Conservation (phyloP, 2,113 vertebrate species). For the Calonectris borealis region DNA sequence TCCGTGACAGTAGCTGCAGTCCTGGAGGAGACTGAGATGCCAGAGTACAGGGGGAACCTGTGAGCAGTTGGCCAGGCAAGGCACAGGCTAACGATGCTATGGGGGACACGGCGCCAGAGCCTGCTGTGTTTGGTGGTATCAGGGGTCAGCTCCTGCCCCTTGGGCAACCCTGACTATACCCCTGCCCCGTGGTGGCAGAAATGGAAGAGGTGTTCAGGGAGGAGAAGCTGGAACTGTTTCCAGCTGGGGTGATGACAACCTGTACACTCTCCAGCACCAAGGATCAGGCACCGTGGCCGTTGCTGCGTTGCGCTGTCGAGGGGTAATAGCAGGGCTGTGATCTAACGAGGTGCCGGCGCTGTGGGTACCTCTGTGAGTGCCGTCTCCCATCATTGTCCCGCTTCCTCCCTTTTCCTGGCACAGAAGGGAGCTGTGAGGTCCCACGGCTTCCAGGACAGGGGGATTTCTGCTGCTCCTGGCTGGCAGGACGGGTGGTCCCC, state of each 20-base stretch:
- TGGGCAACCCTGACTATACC: not conserved
- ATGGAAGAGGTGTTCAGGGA: not conserved
- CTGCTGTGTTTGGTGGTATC: not conserved
- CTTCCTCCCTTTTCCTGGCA: not conserved
- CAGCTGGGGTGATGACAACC: not conserved
- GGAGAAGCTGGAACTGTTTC: not conserved
- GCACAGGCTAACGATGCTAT: not conserved
- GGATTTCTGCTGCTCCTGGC: not conserved
- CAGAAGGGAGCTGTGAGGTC: not conserved
- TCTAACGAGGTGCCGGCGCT: accelerated
- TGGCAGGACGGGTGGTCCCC: not conserved
- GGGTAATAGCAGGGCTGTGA: not conserved
- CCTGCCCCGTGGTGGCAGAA: not conserved
- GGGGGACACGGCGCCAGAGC: not conserved
- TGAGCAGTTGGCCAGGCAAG: not conserved
- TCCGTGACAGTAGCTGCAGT: not conserved
- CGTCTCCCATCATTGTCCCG: accelerated
- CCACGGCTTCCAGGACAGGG: accelerated
- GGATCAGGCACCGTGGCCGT: not conserved
- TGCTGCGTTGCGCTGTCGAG: accelerated
- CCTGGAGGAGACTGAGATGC: not conserved
- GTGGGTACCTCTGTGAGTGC: not conserved
- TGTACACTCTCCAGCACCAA: not conserved
- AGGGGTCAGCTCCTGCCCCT: not conserved
- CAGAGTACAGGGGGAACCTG: accelerated